Evolutionary conservation across 92 coral and sea anemone genomes (phyloP), one percentile per base, ranked within the genome.

Genomic region (Nematostella vectensis): DNA sequence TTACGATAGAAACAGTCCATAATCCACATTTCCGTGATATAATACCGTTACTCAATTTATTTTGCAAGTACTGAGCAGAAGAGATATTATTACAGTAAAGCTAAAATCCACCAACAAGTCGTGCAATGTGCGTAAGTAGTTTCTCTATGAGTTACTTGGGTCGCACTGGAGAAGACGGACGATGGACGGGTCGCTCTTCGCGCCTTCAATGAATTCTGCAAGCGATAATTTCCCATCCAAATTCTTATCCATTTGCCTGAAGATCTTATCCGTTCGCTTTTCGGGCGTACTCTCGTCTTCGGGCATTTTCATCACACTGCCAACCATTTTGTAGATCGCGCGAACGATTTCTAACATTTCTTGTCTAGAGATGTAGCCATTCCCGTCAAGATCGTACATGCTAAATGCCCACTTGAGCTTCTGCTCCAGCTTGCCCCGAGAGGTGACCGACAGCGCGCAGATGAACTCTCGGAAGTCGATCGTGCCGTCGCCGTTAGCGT

Each of bases 241-340:
- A 57, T 89, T 89, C 49, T 89, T 89, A 79, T 89, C 97, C 97
- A 89, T 89, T 53, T 85, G 95, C 49, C 73, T 61, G 78, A 89
- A 89, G 65, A 89, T 85, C 77, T 85, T 85, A 39, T 89, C 97
- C 39, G 83, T 80, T 62, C 95, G 84, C 52, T 89, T 89, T 58
- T 89, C 96, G 11, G 96, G 96, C 11, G 96, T 89, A 61, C 95
- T 85, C 58, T 84, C 96, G 44, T 84, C 96, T 61, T 89, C 96
- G 0, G 96, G 96, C 96, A 89, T 89, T 67, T 81, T 85, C 96
- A 84, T 84, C 8, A 89, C 96, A 1, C 83, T 60, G 27, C 96
- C 96, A 27, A 89, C 95, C 96, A 89, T 89, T 79, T 89, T 89
- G 80, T 89, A 89, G 72, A 89, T 89, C 26, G 97, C 95, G 57